Conservation (phyloP, 2,888 invertebrate species). For the Heliconius erato region DNA sequence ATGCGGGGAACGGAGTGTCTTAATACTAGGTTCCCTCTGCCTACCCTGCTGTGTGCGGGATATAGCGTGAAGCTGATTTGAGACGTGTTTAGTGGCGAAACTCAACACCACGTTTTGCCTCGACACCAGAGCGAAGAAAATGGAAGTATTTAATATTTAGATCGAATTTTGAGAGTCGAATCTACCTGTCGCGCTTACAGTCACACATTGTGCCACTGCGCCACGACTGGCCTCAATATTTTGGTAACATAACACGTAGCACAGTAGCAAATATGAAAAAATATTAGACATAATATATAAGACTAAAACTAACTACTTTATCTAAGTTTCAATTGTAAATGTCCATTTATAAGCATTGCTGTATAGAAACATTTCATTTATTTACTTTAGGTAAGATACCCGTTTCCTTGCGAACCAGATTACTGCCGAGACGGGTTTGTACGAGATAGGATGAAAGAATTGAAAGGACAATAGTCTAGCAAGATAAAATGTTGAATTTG, state of each 20-base stretch:
- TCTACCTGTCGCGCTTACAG: background rate
- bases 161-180: too few relatives aligned
- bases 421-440: slow-evolving; percentile 15
- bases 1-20: too few relatives aligned
- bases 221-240: background rate
- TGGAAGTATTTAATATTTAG: too few relatives aligned
- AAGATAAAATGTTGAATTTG: slow-evolving; percentile 23
- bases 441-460: slow-evolving; percentile 27
- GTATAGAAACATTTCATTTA: slow-evolving; percentile 5
- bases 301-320: background rate
- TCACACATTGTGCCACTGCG: too few relatives aligned
- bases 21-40: too few relatives aligned
- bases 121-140: too few relatives aligned
- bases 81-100: too few relatives aligned
- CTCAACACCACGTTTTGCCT: too few relatives aligned
- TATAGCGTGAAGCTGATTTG: too few relatives aligned
- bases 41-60: too few relatives aligned
- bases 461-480: slow-evolving; percentile 32
- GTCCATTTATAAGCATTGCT: background rate
- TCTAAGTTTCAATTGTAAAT: background rate
- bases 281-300: background rate
- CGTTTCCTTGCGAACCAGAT: slow-evolving; percentile 17
- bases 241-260: background rate
- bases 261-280: background rate
- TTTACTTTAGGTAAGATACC: slow-evolving; percentile 12